Percentiles rank a stretch among this genome's conserved stretches.
phyloP scores from a whole-genome alignment of 2,113 vertebrate genomes.

The Eira barbara region DNA sequence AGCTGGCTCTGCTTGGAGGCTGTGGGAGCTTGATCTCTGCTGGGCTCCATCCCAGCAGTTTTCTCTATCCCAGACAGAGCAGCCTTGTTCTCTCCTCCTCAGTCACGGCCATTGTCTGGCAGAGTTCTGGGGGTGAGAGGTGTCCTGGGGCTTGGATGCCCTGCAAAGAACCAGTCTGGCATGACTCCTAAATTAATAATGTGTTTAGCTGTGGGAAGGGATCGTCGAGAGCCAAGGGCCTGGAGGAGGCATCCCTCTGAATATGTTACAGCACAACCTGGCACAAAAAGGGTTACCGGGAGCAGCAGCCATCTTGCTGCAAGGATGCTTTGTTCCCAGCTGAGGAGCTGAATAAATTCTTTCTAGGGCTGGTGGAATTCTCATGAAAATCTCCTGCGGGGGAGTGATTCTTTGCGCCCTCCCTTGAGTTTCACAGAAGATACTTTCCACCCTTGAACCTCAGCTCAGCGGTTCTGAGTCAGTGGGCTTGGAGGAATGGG shows the following conservation, averaged over 20 bases:
- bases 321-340: slow-evolving; percentile 68
- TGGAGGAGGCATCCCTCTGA: slow-evolving; percentile 22
- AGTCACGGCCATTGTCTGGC: slow-evolving; percentile 77
- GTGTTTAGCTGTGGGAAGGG: slow-evolving; percentile 75
- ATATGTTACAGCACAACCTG: slow-evolving; percentile 30
- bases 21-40: slow-evolving; percentile 53
- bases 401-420: neutral
- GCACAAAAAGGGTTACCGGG: slow-evolving; percentile 64
- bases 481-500: neutral
- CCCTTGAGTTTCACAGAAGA: neutral
- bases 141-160: slow-evolving; percentile 56
- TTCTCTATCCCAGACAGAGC: slow-evolving; percentile 77
- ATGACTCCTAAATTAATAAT: slow-evolving; percentile 81
- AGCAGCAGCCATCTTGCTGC: slow-evolving; percentile 73
- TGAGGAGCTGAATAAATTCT: slow-evolving; percentile 28
- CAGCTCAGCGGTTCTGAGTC: neutral
- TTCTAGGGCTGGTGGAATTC: slow-evolving; percentile 6
- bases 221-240: slow-evolving; percentile 38
- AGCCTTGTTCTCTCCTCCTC: slow-evolving; percentile 73
- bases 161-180: slow-evolving; percentile 73
- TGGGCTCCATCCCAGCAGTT: slow-evolving; percentile 46
- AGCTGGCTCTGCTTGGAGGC: neutral
- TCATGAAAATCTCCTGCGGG: neutral
- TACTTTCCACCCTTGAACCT: neutral
- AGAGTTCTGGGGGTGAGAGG: slow-evolving; percentile 71